Evolutionary conservation across 2,888 invertebrate species (phyloP).

Genomic region (Acleris laterana): DNA sequence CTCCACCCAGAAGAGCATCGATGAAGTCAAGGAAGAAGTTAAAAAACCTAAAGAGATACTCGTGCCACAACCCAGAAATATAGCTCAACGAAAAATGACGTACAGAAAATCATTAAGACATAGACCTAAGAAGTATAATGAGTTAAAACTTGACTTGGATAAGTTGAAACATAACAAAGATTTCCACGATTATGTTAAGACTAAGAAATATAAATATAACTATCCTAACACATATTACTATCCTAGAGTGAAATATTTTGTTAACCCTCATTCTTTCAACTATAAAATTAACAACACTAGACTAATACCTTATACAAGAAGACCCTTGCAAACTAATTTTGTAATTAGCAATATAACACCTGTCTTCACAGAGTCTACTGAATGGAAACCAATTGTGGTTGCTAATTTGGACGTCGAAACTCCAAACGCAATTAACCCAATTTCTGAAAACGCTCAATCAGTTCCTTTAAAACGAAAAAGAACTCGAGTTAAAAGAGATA

Average conservation of each 20-base stretch:
- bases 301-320: slow-evolving; percentile 58
- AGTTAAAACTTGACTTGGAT: slow-evolving; percentile 71
- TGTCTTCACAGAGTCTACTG: slow-evolving; percentile 51
- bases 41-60: slow-evolving; percentile 70
- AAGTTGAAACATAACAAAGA: slow-evolving; percentile 76
- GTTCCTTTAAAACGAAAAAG: slow-evolving; percentile 32
- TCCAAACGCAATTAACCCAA: slow-evolving; percentile 44
- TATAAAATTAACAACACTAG: slow-evolving; percentile 64
- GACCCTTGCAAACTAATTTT: slow-evolving; percentile 46
- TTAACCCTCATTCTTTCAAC: slow-evolving; percentile 64
- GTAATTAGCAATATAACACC: slow-evolving; percentile 42
- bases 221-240: slow-evolving; percentile 75
- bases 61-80: slow-evolving; percentile 72
- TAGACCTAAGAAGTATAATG: slow-evolving; percentile 71
- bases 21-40: slow-evolving; percentile 57
- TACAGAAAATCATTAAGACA: slow-evolving; percentile 56
- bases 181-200: slow-evolving; percentile 73
- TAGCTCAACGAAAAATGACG: slow-evolving; percentile 74
- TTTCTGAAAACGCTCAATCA: slow-evolving; percentile 26
- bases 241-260: slow-evolving; percentile 72
- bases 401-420: slow-evolving; percentile 50
- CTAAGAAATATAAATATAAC: slow-evolving; percentile 77
- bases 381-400: slow-evolving; percentile 72
- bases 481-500: slow-evolving; percentile 22
- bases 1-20: slow-evolving; percentile 61